A percentile compares a stretch with the other conserved stretches of the same genome.
Evolutionary conservation across 2,113 vertebrate genomes (phyloP).

Genomic region (Podilymbus podiceps): DNA sequence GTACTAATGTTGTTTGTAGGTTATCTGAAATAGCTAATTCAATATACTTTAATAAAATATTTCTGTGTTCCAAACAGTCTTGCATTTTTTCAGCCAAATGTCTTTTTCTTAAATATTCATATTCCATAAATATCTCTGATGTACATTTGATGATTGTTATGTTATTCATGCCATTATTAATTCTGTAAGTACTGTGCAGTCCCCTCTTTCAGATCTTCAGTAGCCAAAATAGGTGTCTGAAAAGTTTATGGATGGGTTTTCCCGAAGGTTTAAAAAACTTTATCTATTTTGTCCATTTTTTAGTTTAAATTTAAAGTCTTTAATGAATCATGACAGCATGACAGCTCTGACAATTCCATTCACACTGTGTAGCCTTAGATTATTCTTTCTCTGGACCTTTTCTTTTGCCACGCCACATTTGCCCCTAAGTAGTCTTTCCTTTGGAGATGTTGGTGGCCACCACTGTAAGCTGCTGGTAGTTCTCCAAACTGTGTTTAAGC

Average conservation of each 20-base stretch:
- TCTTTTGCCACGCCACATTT: background rate
- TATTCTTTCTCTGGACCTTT: background rate
- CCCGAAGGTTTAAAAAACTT: background rate
- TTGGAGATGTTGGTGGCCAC: background rate
- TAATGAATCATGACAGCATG: background rate
- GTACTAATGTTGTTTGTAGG: background rate
- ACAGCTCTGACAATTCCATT: background rate
- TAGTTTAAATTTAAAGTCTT: background rate
- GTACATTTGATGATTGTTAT: rapidly evolving
- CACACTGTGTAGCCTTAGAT: background rate
- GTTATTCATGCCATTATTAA: background rate
- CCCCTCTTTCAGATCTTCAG: background rate
- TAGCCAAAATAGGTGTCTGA: background rate
- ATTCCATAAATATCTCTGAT: background rate
- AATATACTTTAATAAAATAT: background rate
- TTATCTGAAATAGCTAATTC: background rate
- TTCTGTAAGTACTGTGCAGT: background rate
- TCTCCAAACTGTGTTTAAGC: background rate
- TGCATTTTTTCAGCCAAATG: background rate
- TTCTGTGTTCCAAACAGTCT: background rate
- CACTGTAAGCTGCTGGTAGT: background rate
- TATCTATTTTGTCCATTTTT: background rate
- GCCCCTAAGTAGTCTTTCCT: background rate
- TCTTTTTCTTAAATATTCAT: background rate
- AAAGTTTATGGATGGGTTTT: background rate